phyloP scores from a whole-genome alignment of 1,140 invertebrate genomes.

The Goniozus legneri region DNA sequence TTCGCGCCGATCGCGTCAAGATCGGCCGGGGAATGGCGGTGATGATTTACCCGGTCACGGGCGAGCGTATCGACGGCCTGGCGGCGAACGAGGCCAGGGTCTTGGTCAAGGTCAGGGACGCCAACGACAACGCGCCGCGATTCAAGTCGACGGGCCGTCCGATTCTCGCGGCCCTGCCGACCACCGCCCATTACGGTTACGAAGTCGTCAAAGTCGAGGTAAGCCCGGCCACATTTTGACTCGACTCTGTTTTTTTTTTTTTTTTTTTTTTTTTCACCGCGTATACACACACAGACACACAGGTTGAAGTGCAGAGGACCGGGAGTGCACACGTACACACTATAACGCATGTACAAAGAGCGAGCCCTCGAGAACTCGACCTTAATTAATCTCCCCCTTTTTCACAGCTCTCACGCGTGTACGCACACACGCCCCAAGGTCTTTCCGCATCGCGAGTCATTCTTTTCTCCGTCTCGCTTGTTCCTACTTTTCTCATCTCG shows the following conservation, averaged over 20 bases:
- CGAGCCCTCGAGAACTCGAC: too few relatives aligned
- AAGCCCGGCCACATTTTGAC: too few relatives aligned
- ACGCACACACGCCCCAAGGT: too few relatives aligned
- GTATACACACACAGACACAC: too few relatives aligned
- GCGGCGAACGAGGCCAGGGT: slow-evolving; percentile 65
- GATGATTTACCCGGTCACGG: slow-evolving; percentile 70
- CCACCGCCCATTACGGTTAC: slow-evolving; percentile 75
- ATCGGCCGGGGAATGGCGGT: slow-evolving; percentile 63
- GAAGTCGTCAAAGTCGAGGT: slow-evolving; percentile 70
- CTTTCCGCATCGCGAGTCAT: too few relatives aligned
- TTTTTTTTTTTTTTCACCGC: background rate
- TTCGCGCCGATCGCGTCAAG: slow-evolving; percentile 66
- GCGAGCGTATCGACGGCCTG: slow-evolving; percentile 65
- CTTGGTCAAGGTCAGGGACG: slow-evolving; percentile 71
- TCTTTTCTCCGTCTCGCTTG: too few relatives aligned
- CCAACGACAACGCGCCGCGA: slow-evolving; percentile 77
- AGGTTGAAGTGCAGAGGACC: too few relatives aligned
- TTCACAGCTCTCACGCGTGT: background rate
- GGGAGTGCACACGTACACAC: too few relatives aligned
- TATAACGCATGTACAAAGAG: too few relatives aligned
- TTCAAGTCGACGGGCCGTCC: slow-evolving; percentile 70
- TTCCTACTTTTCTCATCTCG: too few relatives aligned
- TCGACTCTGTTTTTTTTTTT: too few relatives aligned
- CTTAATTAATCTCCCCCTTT: slow-evolving; percentile 17
- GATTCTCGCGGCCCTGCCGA: slow-evolving; percentile 74